Evolutionary conservation across 2,113 vertebrate species (phyloP).

Genomic region (Vicugna pacos): DNA sequence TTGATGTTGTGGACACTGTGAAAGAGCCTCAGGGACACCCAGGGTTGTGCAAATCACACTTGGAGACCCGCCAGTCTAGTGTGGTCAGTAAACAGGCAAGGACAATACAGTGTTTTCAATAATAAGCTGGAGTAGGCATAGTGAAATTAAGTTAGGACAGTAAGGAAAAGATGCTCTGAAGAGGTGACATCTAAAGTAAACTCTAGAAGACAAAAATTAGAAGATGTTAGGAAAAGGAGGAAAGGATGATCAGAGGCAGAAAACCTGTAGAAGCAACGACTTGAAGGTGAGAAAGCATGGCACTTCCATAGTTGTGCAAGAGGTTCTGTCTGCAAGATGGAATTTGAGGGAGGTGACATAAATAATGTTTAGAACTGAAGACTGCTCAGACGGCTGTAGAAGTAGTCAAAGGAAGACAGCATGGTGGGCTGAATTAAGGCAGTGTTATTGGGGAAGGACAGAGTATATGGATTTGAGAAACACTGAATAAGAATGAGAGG

Average conservation of each 20-base stretch:
- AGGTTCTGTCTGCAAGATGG: background rate
- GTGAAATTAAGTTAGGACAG: background rate
- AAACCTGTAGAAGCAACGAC: background rate
- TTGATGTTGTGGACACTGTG: background rate
- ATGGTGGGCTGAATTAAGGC: background rate
- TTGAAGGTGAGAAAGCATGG: background rate
- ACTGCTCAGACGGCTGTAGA: background rate
- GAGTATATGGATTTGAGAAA: background rate
- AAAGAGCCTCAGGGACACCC: background rate
- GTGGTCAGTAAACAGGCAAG: background rate
- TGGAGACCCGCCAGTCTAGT: background rate
- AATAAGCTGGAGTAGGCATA: background rate
- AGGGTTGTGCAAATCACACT: background rate
- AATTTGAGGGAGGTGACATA: background rate
- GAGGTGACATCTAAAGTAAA: background rate
- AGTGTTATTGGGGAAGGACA: background rate
- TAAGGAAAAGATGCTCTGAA: background rate
- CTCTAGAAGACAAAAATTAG: background rate
- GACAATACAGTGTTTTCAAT: background rate
- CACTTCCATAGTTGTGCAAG: background rate
- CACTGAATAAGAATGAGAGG: accelerated
- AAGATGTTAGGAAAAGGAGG: background rate
- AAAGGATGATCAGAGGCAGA: background rate
- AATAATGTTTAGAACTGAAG: background rate
- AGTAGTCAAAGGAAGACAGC: background rate